Percentiles rank a stretch among this genome's conserved stretches.
Conservation (phyloP, 2,797 vertebrate species). For the Karalla daura region DNA sequence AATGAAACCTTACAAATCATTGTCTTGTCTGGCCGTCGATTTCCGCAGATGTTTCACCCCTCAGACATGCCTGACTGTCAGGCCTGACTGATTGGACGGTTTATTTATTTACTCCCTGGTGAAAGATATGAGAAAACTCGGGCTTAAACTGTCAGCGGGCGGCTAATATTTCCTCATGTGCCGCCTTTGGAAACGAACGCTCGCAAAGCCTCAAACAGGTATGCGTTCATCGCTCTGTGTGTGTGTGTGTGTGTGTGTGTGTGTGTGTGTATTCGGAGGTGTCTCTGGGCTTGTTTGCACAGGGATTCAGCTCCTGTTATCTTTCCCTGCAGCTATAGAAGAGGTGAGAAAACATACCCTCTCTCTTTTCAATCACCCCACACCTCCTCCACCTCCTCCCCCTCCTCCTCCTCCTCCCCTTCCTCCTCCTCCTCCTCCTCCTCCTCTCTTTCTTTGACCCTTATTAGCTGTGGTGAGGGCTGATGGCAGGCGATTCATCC, state of each 20-base stretch:
- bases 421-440: constrained; percentile 14
- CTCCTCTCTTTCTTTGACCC: constrained; percentile 73
- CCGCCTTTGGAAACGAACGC: constrained; percentile 42
- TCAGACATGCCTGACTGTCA: constrained; percentile 48
- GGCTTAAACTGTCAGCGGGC: constrained; percentile 68
- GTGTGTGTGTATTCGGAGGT: constrained; percentile 45
- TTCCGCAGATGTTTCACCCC: constrained; percentile 49
- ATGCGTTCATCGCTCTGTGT: constrained; percentile 29
- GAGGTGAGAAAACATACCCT: constrained; percentile 71
- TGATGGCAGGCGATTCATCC: constrained; percentile 70
- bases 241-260: constrained; percentile 23
- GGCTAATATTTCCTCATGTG: constrained; percentile 63
- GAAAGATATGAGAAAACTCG: constrained; percentile 69
- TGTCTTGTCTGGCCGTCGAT: constrained; percentile 25
- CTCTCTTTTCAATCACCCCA: constrained; percentile 52
- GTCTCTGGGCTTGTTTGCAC: constrained; percentile 79
- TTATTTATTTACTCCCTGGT: constrained; percentile 70
- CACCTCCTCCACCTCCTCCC: too few species aligned
- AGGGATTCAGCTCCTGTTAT: constrained; percentile 76
- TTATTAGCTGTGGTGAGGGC: constrained; percentile 69
- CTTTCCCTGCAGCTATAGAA: constrained; percentile 73
- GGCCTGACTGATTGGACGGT: constrained; percentile 54
- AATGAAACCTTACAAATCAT: constrained; percentile 1
- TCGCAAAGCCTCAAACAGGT: constrained; percentile 45
- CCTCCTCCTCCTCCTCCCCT: constrained; percentile 14